phyloP scores from a whole-genome alignment of 2,797 vertebrate genomes.

The Vireo griseus region DNA sequence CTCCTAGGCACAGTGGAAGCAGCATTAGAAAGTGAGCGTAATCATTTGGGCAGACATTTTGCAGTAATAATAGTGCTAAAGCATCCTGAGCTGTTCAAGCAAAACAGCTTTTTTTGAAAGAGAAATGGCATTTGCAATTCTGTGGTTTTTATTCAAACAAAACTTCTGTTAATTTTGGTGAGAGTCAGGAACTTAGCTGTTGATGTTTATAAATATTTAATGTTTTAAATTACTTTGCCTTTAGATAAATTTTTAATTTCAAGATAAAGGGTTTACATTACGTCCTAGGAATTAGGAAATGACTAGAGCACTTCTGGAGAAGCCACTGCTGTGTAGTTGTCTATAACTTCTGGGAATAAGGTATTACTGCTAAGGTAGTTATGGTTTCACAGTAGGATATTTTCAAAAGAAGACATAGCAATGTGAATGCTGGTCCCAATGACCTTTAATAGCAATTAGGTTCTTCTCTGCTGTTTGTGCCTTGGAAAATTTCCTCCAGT shows the following conservation, averaged over 20 bases:
- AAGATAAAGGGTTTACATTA: background rate
- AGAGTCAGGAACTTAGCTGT: background rate
- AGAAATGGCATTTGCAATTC: background rate
- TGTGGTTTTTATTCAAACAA: background rate
- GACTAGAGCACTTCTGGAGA: background rate
- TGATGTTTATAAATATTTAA: constrained; percentile 35
- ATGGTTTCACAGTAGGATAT: background rate
- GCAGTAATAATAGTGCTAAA: background rate
- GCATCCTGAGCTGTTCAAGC: background rate
- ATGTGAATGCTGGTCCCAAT: background rate
- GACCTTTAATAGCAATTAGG: background rate
- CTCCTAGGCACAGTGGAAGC: background rate
- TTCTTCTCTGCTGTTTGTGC: background rate
- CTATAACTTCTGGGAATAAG: background rate
- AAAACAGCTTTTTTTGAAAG: background rate
- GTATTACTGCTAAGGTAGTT: background rate
- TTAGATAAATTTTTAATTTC: constrained; percentile 45
- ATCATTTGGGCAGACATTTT: background rate
- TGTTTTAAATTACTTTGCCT: constrained; percentile 13
- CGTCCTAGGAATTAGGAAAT: background rate
- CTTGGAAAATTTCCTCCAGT: background rate
- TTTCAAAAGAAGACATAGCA: background rate
- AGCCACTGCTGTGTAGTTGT: background rate
- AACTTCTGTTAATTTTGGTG: background rate
- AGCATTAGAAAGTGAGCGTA: background rate